Evolutionary conservation across 1,140 invertebrate species (phyloP), one percentile per base, ranked within the genome.

Genomic region (Aphidius gifuensis): DNA sequence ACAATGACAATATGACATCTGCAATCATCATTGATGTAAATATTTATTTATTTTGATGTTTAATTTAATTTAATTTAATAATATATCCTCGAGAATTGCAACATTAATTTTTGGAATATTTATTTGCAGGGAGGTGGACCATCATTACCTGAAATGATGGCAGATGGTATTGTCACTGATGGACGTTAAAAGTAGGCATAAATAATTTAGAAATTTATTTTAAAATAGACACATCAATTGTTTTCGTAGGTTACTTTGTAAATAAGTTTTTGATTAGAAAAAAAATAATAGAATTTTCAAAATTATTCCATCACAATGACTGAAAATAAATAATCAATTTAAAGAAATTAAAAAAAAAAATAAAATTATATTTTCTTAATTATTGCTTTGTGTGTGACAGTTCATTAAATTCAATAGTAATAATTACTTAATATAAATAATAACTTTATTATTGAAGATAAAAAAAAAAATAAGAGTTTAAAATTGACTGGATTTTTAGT

Each of bases 21-120:
- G 70, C 77, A 9, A 76, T 78, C 44, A 73, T 79, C 9, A 71
- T 78, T 46, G 73, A 79, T 65, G 75, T 79, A 67, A 70, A 66
- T 66, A 48, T 6, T 60, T 60, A 9, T 9, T 32, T 44, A 2
- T 54, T 23, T 48, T 11, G 38, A 0, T 16, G 16, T 16, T 16
- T 16, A 16, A 16, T 54, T 57, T 53, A 9, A 4, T 47, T 7
- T 58, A 42, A 40, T 45, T 42, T 23, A 59, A 53, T 9, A 23
- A 11, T 16, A 11, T 62, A 23, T 1, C 1, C 16, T 0, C 16
- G 16, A 16, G 16, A 16, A 16, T 16, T 16, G 16, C 1, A 16
- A 16, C 16, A 16, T 46, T 43, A 46, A 9, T 58, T 50, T 5
- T 58, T 3, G 55, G 7, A 40, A 23, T 49, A 44, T 60, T 58